Percentiles rank a stretch among this genome's conserved stretches.
phyloP scores from a whole-genome alignment of 2,888 invertebrate genomes.

The Amiota communis region DNA sequence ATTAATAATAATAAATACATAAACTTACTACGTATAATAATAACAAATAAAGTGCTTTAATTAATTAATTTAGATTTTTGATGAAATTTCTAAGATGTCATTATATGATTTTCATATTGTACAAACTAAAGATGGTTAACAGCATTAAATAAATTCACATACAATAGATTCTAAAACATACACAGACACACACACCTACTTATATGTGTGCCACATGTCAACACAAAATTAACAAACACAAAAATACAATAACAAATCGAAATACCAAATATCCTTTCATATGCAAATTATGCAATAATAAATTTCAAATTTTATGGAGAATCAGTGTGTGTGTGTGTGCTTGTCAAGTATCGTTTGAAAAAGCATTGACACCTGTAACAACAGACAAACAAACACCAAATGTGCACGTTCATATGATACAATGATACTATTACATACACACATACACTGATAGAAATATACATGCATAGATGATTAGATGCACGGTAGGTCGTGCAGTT shows the following conservation, averaged over 20 bases:
- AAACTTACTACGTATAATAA: too few species aligned
- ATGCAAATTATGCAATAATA: background rate
- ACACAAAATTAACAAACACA: background rate
- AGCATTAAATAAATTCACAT: too few species aligned
- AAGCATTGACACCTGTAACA: slow-evolving; percentile 4
- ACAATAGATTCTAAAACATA: too few species aligned
- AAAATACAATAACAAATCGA: background rate
- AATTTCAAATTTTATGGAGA: slow-evolving; percentile 14
- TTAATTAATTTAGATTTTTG: background rate
- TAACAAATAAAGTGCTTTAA: background rate
- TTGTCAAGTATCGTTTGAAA: background rate
- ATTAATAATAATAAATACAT: background rate
- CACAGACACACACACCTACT: too few species aligned
- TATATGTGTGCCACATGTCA: background rate
- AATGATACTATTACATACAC: background rate
- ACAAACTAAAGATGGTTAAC: too few species aligned
- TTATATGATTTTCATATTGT: too few species aligned
- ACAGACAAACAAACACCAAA: background rate
- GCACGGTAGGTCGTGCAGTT: too few species aligned
- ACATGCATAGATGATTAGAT: background rate
- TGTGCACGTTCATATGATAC: too few species aligned
- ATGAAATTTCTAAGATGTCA: too few species aligned
- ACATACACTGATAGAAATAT: background rate
- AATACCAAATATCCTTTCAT: background rate
- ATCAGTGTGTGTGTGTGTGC: background rate